Evolutionary conservation across 2,888 invertebrate species (phyloP).

Genomic region (Acleris emargana): DNA sequence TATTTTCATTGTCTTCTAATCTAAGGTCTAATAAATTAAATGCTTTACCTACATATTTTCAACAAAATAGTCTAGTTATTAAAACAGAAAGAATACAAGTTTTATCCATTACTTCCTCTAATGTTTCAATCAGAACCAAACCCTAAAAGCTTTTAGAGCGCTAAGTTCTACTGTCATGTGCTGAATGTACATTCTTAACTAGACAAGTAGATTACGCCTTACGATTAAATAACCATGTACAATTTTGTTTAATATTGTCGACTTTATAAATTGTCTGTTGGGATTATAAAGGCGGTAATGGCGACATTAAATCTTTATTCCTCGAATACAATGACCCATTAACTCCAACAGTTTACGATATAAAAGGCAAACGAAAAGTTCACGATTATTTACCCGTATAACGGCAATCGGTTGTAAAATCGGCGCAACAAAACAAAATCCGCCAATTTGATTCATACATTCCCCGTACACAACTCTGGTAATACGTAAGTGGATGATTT

Average conservation of each 20-base stretch:
- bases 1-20: no score
- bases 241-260: background rate
- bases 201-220: background rate
- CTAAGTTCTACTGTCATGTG: background rate
- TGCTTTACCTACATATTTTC: background rate
- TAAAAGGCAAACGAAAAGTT: conserved; percentile 13
- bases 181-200: conserved; percentile 12
- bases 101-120: conserved; percentile 19
- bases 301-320: conserved; percentile 7
- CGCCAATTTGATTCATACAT: conserved; percentile 18
- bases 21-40: background rate
- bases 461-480: conserved; percentile 35
- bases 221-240: no score
- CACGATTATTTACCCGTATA: conserved; percentile 3
- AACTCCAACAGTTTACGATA: conserved; percentile 9
- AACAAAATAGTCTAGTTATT: conserved; percentile 10
- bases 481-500: conserved; percentile 68
- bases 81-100: conserved; percentile 18
- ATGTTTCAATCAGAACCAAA: conserved; percentile 10
- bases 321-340: background rate
- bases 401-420: conserved; percentile 20
- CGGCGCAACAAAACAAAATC: conserved; percentile 24
- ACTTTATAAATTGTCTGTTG: background rate
- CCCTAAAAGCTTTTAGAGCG: conserved; percentile 20
- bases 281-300: background rate